Percentiles rank a stretch among this genome's conserved stretches.
Evolutionary conservation across 2,797 vertebrate genomes (phyloP).

Genomic region (Periophthalmus magnuspinnatus): DNA sequence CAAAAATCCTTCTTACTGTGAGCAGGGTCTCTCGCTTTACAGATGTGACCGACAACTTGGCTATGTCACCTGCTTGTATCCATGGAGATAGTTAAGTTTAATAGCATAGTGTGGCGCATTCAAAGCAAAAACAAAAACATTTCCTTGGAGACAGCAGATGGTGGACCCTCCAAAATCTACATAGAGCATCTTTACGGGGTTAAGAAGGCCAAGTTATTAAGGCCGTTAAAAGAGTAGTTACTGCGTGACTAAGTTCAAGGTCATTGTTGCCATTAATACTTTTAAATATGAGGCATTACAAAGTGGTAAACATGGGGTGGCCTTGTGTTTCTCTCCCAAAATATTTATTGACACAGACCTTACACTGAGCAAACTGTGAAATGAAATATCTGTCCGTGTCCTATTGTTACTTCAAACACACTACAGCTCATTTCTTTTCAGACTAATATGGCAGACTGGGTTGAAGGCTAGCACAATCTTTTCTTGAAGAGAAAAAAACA

Average conservation of each 20-base stretch:
- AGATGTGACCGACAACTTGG: too few species aligned
- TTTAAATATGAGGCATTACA: not conserved
- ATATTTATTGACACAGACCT: not conserved
- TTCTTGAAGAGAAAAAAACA: not conserved
- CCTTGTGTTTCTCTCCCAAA: slow-evolving; percentile 3
- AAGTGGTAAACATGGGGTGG: not conserved
- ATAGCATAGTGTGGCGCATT: too few species aligned
- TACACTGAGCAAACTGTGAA: not conserved
- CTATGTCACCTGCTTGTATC: too few species aligned
- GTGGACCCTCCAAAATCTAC: too few species aligned
- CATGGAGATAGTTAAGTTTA: too few species aligned
- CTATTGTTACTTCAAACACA: not conserved
- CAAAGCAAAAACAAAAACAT: too few species aligned
- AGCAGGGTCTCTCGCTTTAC: too few species aligned
- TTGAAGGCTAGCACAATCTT: not conserved
- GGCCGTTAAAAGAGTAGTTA: too few species aligned
- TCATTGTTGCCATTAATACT: not conserved
- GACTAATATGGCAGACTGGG: not conserved
- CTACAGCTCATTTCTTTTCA: not conserved
- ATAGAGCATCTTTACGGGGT: too few species aligned
- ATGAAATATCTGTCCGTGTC: not conserved
- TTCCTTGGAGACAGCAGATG: too few species aligned
- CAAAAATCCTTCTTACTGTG: too few species aligned
- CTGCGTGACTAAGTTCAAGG: not conserved
- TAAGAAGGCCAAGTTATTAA: too few species aligned